These are phyloP conservation scores for Salvator merianae DNA, from an alignment of 2,113 vertebrate species.

Conservation along the genomic window DNA sequence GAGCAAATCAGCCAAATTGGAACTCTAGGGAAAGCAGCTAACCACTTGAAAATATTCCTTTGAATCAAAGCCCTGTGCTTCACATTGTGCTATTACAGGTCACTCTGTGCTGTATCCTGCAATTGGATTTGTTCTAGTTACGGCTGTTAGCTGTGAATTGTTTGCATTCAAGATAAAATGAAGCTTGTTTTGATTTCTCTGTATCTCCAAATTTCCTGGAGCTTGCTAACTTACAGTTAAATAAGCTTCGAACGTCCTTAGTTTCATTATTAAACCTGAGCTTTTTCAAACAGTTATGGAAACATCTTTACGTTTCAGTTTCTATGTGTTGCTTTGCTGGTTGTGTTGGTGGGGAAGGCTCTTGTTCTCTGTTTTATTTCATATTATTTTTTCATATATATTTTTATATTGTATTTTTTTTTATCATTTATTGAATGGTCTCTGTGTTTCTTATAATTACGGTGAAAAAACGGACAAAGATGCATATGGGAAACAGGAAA, in stretches of 20 bases:
- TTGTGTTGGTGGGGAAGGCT: too few relatives aligned
- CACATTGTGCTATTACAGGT: neutral
- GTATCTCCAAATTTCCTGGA: neutral
- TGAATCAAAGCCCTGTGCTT: conserved; percentile 24
- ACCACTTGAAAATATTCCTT: conserved; percentile 8
- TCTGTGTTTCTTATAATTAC: neutral
- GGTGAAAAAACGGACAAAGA: too few relatives aligned
- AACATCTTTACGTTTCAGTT: neutral
- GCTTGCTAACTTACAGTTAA: neutral
- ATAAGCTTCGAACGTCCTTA: neutral
- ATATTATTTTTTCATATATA: too few relatives aligned
- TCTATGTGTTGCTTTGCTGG: neutral
- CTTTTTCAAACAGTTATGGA: neutral
- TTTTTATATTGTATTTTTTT: too few relatives aligned
- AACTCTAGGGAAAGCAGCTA: conserved; percentile 9
- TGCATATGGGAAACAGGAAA: accelerated
- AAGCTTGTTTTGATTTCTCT: neutral
- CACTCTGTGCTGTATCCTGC: neutral
- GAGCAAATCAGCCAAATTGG: neutral
- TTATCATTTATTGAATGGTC: neutral
- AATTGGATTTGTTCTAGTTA: neutral
- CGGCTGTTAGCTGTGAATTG: conserved; percentile 27
- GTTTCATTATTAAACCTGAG: neutral
- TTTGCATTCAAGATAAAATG: neutral
- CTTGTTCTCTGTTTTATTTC: too few relatives aligned